Evolutionary conservation across 2,113 vertebrate genomes (phyloP).

Genomic region (Nothocercus julius): DNA sequence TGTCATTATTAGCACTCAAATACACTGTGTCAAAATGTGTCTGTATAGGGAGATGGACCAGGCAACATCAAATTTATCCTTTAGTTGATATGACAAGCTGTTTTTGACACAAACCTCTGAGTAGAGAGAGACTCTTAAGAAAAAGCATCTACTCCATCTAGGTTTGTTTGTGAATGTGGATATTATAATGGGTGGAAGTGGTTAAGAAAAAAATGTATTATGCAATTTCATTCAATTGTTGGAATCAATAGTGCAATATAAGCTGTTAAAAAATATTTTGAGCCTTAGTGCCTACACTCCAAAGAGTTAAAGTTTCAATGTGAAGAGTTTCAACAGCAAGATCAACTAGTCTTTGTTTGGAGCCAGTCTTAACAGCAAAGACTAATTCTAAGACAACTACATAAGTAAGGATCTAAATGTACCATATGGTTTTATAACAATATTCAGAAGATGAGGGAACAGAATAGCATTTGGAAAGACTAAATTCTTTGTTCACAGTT

Average conservation of each 20-base stretch:
- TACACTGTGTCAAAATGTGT: slow-evolving; percentile 82
- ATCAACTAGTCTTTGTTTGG: neutral
- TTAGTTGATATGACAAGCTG: slow-evolving; percentile 75
- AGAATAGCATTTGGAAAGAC: neutral
- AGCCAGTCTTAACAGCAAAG: neutral
- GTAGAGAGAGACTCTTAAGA: slow-evolving; percentile 3
- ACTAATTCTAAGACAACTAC: neutral
- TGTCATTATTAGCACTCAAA: slow-evolving; percentile 89
- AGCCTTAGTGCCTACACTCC: neutral
- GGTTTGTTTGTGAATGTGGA: slow-evolving; percentile 1
- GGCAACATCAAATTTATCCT: slow-evolving; percentile 71
- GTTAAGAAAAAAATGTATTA: neutral
- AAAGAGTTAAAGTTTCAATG: neutral
- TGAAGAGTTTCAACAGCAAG: neutral
- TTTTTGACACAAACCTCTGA: slow-evolving; percentile 67
- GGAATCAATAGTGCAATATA: neutral
- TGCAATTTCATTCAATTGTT: neutral
- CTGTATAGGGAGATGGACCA: slow-evolving; percentile 74
- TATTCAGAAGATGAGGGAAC: neutral
- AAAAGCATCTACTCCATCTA: slow-evolving; percentile 10
- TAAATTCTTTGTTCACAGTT: neutral
- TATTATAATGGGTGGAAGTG: neutral
- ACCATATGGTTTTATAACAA: neutral
- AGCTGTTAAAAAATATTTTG: neutral
- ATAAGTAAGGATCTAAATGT: neutral